Evolutionary conservation across 2,888 invertebrate species (phyloP), one percentile per base, ranked within the genome.

Genomic region (Cheilosia vulpina): DNA sequence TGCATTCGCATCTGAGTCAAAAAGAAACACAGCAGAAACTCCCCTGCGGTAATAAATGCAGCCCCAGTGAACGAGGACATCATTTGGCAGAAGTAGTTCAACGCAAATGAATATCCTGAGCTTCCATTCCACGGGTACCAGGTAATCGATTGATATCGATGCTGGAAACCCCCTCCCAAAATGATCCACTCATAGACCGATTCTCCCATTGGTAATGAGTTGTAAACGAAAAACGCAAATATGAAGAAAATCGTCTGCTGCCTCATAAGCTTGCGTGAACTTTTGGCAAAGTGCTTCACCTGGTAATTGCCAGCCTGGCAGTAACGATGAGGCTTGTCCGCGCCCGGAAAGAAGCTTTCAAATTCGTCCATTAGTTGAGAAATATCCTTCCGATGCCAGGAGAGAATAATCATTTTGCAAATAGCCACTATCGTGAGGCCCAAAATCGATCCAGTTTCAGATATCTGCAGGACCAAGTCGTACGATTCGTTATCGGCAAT

Each of bases 111-210:
- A 0, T 68, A 2, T 5, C 63, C 15, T 0, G 90, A 88, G 1
- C 73, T 53, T 2, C 87, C 84, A 4, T 78, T 73, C 91, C 91
- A 91, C 0, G 91, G 91, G 87, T 91, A 91, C 91, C 91, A 91
- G 15, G 91, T 90, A 58, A 89, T 89, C 52, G 90, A 90, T 77
- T 91, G 91, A 27, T 87, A 88, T 31, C 88, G 89, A 71, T 87
- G 90, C 13, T 58, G 79, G 5, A 89, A 66, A 0, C 85, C 53
- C 7, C 76, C 13, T 0, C 84, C 80, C 3, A 88, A 80, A 3
- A 68, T n/a, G 3, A 75, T 2, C 50, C 85, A 17, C 62, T 91
- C 89, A 24, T 88, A 89, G 17, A 88, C 0, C 0, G 89, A 76
- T 52, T 89, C 80, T 3, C 88, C 41, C 63, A 91, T 41, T 0